Base-by-base conservation (phyloP, 2,888 invertebrate species). In the Germaria angustata region DNA sequence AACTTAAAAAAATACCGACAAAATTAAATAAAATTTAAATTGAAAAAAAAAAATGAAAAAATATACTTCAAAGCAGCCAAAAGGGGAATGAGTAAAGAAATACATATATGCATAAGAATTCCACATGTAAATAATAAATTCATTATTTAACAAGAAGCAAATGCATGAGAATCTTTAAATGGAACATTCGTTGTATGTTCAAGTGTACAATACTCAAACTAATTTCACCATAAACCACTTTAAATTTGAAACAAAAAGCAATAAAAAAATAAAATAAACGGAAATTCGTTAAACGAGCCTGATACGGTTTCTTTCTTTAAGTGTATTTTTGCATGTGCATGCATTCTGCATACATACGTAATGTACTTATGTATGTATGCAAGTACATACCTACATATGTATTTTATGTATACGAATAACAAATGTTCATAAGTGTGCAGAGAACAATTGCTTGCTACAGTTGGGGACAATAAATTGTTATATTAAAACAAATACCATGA, bases 101-200 rank as follows among this genome's bases (percentile, higher is more conserved):
- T 24, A 24, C 6, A 46, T 49, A 36, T 2, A 36, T 11, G 36
- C 20, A 36, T 20, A 28, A 3, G 6, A 5, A 28, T 28, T 5
- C 28, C 3, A 3, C 15, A 28, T 7, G 17, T 11, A 46, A 59
- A 36, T 36, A 20, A 22, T 24, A 32, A 65, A 65, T 34, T 36
- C 17, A 49, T 59, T 44, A 57, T 34, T 20, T 15, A 44, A 44
- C 41, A 20, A 55, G 24, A 15, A 24, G 6, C 17, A 34, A 46
- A 41, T 1, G 53, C 39, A 68, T 59, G 69, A 71, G 78, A 71
- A 71, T 71, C 61, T 63, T 63, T 78, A 71, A 71, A 71, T 71
- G 69, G 55, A 63, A 63, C 44, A 69, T 36, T 61, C 4, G 17
- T 44, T 46, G 65, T 3, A 55, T 9, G 44, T 24, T 36, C 63